Conservation (phyloP, 2,113 vertebrate genomes). For the rat (Rattus norvegicus) region DNA sequence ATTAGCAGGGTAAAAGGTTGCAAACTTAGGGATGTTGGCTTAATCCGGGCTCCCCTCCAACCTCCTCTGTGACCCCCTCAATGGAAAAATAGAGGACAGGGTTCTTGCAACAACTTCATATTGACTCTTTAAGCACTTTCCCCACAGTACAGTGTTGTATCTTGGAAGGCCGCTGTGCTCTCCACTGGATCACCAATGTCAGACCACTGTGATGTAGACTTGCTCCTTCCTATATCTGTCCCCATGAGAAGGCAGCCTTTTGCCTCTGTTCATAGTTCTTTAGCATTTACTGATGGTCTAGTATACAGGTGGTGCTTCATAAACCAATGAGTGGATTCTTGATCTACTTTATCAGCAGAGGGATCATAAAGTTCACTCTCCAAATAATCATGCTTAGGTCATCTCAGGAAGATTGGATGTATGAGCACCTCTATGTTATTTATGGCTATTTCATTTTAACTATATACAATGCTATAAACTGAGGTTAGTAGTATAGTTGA, state of each 20-base stretch:
- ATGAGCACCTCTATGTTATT: background rate
- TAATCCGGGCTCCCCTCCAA: constrained; percentile 56
- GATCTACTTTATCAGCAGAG: background rate
- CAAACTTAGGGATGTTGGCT: constrained; percentile 67
- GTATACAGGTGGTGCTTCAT: background rate
- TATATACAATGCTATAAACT: background rate
- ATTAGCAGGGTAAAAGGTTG: constrained; percentile 74
- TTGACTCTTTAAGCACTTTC: background rate
- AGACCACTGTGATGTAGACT: background rate
- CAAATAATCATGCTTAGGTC: background rate
- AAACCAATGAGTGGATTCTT: background rate
- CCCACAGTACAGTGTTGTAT: accelerated
- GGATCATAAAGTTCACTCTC: background rate
- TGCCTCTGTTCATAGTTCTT: background rate
- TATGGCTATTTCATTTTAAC: background rate
- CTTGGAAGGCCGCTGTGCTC: background rate
- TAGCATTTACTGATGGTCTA: background rate
- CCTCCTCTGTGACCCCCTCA: background rate
- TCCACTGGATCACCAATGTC: background rate
- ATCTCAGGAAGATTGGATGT: background rate
- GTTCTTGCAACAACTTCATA: background rate
- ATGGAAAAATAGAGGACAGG: background rate
- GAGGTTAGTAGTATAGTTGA: background rate
- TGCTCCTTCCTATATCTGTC: background rate
- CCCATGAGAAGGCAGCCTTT: background rate